Evolutionary conservation across 1,140 invertebrate species (phyloP), one percentile per base, ranked within the genome.

Genomic region (Heliconius eleuchia): DNA sequence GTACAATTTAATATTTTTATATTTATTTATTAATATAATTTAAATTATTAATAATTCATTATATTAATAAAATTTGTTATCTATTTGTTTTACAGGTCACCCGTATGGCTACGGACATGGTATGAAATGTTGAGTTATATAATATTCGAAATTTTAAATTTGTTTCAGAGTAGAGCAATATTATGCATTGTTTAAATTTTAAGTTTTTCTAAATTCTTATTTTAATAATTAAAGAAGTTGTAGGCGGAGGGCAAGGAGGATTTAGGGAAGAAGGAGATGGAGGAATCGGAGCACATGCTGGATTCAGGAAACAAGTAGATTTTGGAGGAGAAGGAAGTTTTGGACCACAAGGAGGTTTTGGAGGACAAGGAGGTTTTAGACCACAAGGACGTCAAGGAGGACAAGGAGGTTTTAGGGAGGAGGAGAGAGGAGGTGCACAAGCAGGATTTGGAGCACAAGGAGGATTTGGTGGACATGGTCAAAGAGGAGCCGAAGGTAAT

Each of bases 31-130:
- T 5, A 55, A 55, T 16, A n/a, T 55, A 55, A 55, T n/a, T 55
- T 19, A n/a, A n/a, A n/a, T 37, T 18, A 60, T 55, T 55, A 6
- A 60, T 19, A 27, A 16, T 0, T 66, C 23, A 30, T 27, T 16
- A 30, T 3, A 27, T 66, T 2, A 66, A 66, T 57, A 30, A 13
- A 60, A 60, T 60, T 27, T 9, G 6, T 37, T 37, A 37, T 7
- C 11, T 30, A 23, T 16, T 57, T 74, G 30, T 55, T 50, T 60
- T 78, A 18, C 55, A 78, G 72, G 34, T 30, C 16, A 37, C 27
- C 71, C 71, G 27, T 74, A 79, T 37, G 46, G 46, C 46, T 73
- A 66, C 30, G 78, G 50, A 30, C 78, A 76, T 1, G 74, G 74
- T 27, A 66, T 66, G 60, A 23, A 23, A 27, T 60, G 2, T 60